Evolutionary conservation across 2,113 vertebrate species (phyloP), one percentile per base, ranked within the genome.

Genomic region (Melanocharis versteri): DNA sequence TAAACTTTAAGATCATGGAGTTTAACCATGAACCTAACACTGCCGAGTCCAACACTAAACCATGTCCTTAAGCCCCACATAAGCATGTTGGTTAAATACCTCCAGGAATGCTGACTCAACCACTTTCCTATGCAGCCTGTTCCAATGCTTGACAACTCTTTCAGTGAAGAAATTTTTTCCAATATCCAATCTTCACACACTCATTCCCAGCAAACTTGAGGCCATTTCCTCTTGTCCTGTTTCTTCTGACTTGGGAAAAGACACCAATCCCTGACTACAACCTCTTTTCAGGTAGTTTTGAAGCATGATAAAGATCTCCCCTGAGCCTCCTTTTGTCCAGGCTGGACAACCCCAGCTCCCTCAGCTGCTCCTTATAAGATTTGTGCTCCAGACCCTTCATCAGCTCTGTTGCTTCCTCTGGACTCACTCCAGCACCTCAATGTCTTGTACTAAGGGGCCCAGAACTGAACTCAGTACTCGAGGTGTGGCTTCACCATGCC

Each of bases 381-480:
- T 13, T 56, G 19, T 62, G 28, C 19, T 81, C 13, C 33, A 68
- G 23, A 75, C 8, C 9, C 13, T 56, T 48, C 31, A 22, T 19
- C 48, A 56, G 28, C 14, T 81, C 14, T 30, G 10, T 5, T 44
- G 8, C 7, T 15, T 60, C 60, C 60, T 39, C 6, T 61, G 61
- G 15, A 56, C 16, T 18, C 0, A 0, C 19, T 75, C 13, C 19
- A 81, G 27, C 27, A 54, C 19, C 40, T n/a, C 53, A 18, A 0
- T 33, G 54, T 48, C 47, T 50, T 37, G 10, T 24, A 9, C 13
- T 13, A 23, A 56, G 35, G 10, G 13, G 11, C 30, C 8, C 26
- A 42, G 57, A 62, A 42, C 12, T 42, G 56, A 48, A 24, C 15
- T 20, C 10, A 54, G 70, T 15, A 24, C 44, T 62, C 2, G 1